A percentile compares a stretch with the other conserved stretches of the same genome.
Evolutionary conservation across 2,888 invertebrate species (phyloP).

Genomic region (Nemurella pictetii): DNA sequence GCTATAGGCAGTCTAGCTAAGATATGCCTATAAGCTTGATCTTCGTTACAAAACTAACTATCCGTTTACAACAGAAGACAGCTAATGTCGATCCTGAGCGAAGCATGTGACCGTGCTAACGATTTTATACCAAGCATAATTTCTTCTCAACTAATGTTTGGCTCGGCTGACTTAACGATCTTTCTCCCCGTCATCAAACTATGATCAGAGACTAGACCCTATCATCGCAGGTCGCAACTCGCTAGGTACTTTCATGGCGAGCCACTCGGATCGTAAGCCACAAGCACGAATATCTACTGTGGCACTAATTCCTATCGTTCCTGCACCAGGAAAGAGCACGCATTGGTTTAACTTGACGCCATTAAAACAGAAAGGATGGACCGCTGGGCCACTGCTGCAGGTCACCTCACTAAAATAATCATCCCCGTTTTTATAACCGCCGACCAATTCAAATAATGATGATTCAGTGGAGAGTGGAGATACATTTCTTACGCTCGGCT

Average conservation of each 20-base stretch:
- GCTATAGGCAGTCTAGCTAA: background rate
- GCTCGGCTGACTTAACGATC: background rate
- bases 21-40: background rate
- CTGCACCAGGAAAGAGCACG: background rate
- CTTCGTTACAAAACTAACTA: too few relatives aligned
- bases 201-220: background rate
- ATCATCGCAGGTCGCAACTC: background rate
- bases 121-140: background rate
- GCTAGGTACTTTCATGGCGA: background rate
- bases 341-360: background rate
- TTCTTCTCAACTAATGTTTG: background rate
- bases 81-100: background rate
- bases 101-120: background rate
- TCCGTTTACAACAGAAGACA: background rate
- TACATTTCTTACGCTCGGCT: background rate
- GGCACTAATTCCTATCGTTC: background rate
- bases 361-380: background rate
- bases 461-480: slow-evolving; percentile 6
- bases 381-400: background rate
- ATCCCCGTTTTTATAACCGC: slow-evolving; percentile 16
- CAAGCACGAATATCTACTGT: background rate
- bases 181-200: background rate
- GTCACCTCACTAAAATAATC: slow-evolving; percentile 9
- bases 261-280: background rate
- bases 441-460: slow-evolving; percentile 28